These are phyloP conservation scores for Leptoclinus maculatus DNA, from an alignment of 2,797 vertebrate species.

Conservation along the genomic window DNA sequence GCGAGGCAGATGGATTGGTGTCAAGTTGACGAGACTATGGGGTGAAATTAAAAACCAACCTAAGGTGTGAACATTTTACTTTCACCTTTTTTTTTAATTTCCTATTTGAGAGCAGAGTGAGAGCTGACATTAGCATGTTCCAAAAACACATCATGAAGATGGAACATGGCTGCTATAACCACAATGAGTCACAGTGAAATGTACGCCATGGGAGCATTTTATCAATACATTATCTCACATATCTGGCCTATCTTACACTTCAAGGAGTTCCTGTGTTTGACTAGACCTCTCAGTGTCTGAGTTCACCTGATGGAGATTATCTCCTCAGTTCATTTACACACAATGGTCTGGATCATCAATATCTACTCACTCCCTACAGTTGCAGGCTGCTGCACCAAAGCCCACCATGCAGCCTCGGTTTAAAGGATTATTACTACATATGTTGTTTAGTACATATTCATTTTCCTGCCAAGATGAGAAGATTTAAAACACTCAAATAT, in stretches of 20 bases:
- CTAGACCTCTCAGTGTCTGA: slow-evolving; percentile 58
- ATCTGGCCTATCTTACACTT: slow-evolving; percentile 70
- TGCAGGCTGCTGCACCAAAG: slow-evolving; percentile 28
- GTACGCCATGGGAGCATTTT: slow-evolving; percentile 26
- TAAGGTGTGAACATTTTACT: slow-evolving; percentile 51
- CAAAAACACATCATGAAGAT: slow-evolving; percentile 13
- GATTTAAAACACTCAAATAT: neutral
- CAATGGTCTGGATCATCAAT: slow-evolving; percentile 76
- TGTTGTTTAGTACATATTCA: neutral
- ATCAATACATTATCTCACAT: slow-evolving; percentile 67
- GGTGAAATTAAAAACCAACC: slow-evolving; percentile 11
- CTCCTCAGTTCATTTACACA: slow-evolving; percentile 80
- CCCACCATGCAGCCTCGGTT: slow-evolving; percentile 18
- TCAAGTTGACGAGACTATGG: slow-evolving; percentile 14
- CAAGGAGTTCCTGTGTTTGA: slow-evolving; percentile 72
- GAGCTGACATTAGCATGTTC: slow-evolving; percentile 6
- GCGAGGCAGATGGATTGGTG: slow-evolving; percentile 49
- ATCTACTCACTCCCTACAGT: slow-evolving; percentile 54
- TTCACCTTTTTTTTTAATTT: slow-evolving; percentile 45
- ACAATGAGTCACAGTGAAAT: slow-evolving; percentile 32
- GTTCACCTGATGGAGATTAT: slow-evolving; percentile 79
- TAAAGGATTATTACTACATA: slow-evolving; percentile 6
- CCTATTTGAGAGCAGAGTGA: slow-evolving; percentile 15
- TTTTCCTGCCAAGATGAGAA: neutral
- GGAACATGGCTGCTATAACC: slow-evolving; percentile 1